phyloP scores from a whole-genome alignment of 2,888 invertebrate genomes.

The Mechanitis mazaeus region DNA sequence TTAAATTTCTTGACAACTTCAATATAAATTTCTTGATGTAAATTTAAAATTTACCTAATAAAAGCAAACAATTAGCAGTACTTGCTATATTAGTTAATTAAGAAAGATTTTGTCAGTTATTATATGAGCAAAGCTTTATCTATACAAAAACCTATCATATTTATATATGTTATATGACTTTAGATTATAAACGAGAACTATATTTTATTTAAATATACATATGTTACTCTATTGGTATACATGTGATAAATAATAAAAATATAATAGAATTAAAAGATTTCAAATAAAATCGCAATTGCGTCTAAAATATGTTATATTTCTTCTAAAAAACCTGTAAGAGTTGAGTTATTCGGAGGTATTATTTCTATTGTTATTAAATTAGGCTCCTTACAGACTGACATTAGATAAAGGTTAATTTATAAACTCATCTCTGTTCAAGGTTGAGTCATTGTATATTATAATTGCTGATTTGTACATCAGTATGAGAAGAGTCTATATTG shows the following conservation, averaged over 20 bases:
- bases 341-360: constrained; percentile 10
- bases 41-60: too few relatives aligned
- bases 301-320: too few relatives aligned
- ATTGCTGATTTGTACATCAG: constrained; percentile 24
- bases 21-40: too few relatives aligned
- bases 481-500: not conserved
- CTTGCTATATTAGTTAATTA: too few relatives aligned
- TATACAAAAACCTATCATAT: not conserved
- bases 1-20: too few relatives aligned
- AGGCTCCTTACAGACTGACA: constrained; percentile 27
- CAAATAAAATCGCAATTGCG: too few relatives aligned
- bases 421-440: constrained; percentile 29
- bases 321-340: not conserved
- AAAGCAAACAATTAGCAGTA: too few relatives aligned
- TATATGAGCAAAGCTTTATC: not conserved
- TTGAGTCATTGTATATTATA: constrained; percentile 16
- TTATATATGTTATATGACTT: not conserved
- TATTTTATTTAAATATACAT: too few relatives aligned
- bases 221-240: too few relatives aligned
- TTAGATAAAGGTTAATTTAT: constrained; percentile 36
- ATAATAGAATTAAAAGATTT: too few relatives aligned
- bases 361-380: constrained; percentile 17
- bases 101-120: too few relatives aligned
- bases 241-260: too few relatives aligned
- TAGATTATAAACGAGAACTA: not conserved